Conservation (phyloP, 1,140 invertebrate genomes). For the Drosophila truncata region DNA sequence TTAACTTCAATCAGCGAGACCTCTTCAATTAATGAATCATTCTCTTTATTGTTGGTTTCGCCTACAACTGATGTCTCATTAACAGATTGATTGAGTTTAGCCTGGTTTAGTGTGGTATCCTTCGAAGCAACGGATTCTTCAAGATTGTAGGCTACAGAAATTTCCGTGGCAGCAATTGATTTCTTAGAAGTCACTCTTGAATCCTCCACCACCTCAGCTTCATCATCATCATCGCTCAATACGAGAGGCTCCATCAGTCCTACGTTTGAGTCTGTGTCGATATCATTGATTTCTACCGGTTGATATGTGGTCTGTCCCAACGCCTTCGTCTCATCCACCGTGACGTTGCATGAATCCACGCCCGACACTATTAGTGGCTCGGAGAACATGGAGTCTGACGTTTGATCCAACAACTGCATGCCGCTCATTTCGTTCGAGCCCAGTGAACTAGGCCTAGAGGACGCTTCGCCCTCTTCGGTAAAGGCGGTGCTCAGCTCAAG, state of each 20-base stretch:
- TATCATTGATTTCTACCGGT: not conserved
- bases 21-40: slow-evolving; percentile 8
- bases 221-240: slow-evolving; percentile 62
- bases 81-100: not conserved
- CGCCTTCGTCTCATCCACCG: slow-evolving; percentile 57
- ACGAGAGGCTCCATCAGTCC: slow-evolving; percentile 59
- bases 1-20: slow-evolving; percentile 33
- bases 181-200: slow-evolving; percentile 1
- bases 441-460: slow-evolving; percentile 6
- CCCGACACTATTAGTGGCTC: slow-evolving; percentile 59
- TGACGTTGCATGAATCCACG: slow-evolving; percentile 51
- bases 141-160: slow-evolving; percentile 1
- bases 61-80: not conserved
- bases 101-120: not conserved
- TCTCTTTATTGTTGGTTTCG: not conserved
- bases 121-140: not conserved
- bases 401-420: slow-evolving; percentile 74
- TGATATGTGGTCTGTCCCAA: slow-evolving; percentile 1
- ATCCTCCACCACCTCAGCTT: not conserved
- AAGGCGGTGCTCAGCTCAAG: slow-evolving; percentile 1
- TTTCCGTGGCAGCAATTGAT: not conserved
- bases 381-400: slow-evolving; percentile 63
- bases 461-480: not conserved
- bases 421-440: slow-evolving; percentile 66
- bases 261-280: slow-evolving; percentile 52